phyloP scores from a whole-genome alignment of 2,113 vertebrate species.

The Zosterops japonicus region DNA sequence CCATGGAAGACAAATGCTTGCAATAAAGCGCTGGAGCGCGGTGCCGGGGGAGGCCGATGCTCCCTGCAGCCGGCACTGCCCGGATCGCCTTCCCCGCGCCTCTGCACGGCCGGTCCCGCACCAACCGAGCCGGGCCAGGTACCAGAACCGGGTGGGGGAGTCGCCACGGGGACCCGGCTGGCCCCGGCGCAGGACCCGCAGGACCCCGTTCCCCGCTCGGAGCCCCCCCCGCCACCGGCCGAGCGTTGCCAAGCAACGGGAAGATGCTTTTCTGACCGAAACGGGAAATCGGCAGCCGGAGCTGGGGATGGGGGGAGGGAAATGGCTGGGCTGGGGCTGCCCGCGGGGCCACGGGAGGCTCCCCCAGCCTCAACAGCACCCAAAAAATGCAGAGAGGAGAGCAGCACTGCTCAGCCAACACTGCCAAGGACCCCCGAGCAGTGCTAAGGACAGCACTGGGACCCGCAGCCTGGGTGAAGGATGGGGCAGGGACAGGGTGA shows the following conservation, averaged over 20 bases:
- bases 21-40: constrained; percentile 1
- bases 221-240: not conserved
- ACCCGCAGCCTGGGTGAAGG: not conserved
- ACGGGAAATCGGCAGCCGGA: not conserved
- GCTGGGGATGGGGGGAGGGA: not conserved
- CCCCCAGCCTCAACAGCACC: no score
- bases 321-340: not conserved
- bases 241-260: constrained; percentile 55
- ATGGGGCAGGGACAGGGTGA: not conserved
- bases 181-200: not conserved
- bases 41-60: not conserved
- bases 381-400: not conserved
- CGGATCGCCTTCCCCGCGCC: accelerated
- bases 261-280: constrained; percentile 52
- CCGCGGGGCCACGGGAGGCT: not conserved
- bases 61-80: not conserved
- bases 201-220: not conserved
- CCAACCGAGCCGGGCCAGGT: accelerated
- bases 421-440: accelerated
- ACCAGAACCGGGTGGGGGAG: not conserved
- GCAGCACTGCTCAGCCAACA: not conserved
- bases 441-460: not conserved
- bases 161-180: not conserved
- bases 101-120: accelerated
- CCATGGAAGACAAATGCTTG: constrained; percentile 15